phyloP scores from a whole-genome alignment of 2,888 invertebrate species.

The Lochmaea capreae region DNA sequence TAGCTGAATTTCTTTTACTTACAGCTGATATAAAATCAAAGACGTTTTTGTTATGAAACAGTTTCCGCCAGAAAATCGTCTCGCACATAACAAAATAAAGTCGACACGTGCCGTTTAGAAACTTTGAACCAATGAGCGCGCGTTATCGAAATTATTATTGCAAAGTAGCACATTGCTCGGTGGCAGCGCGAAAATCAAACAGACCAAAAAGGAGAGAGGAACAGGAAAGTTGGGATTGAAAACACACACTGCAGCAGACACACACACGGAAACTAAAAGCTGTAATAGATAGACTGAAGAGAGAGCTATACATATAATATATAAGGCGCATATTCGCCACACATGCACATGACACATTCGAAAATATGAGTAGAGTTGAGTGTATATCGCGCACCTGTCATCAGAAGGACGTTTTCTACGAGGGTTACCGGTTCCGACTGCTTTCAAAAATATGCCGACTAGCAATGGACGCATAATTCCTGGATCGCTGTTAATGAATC shows the following conservation, averaged over 20 bases:
- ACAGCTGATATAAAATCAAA: constrained; percentile 19
- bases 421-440: constrained; percentile 65
- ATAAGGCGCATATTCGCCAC: constrained; percentile 52
- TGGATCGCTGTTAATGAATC: constrained; percentile 71
- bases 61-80: constrained; percentile 35
- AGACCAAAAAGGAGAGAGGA: constrained; percentile 33
- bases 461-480: constrained; percentile 70
- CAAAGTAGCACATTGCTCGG: constrained; percentile 53
- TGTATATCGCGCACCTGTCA: constrained; percentile 56
- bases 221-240: constrained; percentile 4
- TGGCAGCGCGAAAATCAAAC: constrained; percentile 48
- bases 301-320: constrained; percentile 29
- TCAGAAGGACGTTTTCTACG: constrained; percentile 58
- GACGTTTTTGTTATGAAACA: constrained; percentile 31
- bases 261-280: constrained; percentile 46
- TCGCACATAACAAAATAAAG: constrained; percentile 39
- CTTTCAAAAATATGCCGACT: constrained; percentile 68
- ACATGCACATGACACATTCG: constrained; percentile 52
- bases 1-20: constrained; percentile 20
- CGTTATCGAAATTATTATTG: constrained; percentile 53
- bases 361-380: constrained; percentile 34
- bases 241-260: constrained; percentile 44
- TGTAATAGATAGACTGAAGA: constrained; percentile 21
- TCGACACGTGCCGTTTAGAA: constrained; percentile 50
- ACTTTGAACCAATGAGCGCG: constrained; percentile 49